A percentile compares a stretch with the other conserved stretches of the same genome.
These are phyloP conservation scores for Podabrus alpinus DNA, from an alignment of 2,888 invertebrate species.

Conservation along the genomic window DNA sequence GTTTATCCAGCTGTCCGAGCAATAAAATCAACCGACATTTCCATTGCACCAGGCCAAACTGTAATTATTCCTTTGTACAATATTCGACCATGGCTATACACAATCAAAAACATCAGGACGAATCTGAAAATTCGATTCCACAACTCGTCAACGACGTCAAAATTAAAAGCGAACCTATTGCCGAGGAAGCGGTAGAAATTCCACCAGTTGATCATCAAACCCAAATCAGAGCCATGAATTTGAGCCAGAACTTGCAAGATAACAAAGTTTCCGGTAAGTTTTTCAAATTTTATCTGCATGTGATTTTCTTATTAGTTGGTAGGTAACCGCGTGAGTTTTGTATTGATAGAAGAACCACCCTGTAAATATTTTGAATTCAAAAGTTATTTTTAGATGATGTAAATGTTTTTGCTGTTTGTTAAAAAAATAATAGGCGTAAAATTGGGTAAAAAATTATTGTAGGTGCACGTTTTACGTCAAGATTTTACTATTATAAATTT, in stretches of 20 bases:
- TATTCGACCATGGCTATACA: constrained; percentile 76
- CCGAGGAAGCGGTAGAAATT: constrained; percentile 36
- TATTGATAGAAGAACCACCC: background rate
- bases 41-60: constrained; percentile 72
- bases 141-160: constrained; percentile 38
- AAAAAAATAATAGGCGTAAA: no score
- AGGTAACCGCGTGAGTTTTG: background rate
- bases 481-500: background rate
- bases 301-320: background rate
- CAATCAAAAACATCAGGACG: constrained; percentile 66
- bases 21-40: constrained; percentile 75
- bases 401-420: no score
- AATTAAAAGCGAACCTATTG: constrained; percentile 42
- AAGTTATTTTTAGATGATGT: background rate
- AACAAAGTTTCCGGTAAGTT: constrained; percentile 53
- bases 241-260: constrained; percentile 44
- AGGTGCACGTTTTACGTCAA: background rate
- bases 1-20: constrained; percentile 68
- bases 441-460: no score
- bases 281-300: background rate
- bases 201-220: constrained; percentile 28
- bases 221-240: constrained; percentile 49
- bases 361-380: background rate
- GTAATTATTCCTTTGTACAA: constrained; percentile 74
- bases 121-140: constrained; percentile 35